These are phyloP conservation scores for Saccostrea glomerata DNA, from an alignment of 1,140 invertebrate species.

Conservation along the genomic window DNA sequence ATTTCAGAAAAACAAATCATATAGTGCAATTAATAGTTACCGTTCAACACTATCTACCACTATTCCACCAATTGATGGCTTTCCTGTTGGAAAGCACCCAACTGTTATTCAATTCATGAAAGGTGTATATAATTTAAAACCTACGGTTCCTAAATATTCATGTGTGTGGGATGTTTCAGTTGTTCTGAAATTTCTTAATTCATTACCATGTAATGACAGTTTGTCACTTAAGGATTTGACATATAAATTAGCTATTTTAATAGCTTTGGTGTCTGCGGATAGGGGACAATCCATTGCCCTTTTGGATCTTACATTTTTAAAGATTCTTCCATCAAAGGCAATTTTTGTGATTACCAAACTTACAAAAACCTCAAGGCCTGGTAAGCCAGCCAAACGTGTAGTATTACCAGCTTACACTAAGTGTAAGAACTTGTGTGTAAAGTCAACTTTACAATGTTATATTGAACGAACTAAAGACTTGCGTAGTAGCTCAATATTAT, in stretches of 20 bases:
- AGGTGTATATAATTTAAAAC: conserved; percentile 4
- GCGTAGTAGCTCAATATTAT: not conserved
- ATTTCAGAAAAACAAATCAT: not conserved
- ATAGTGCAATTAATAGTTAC: not conserved
- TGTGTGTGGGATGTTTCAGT: conserved; percentile 50
- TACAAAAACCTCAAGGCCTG: conserved; percentile 35
- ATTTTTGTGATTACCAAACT: not conserved
- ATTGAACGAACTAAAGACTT: not conserved
- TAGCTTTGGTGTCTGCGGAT: conserved; percentile 33
- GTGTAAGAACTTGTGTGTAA: conserved; percentile 49
- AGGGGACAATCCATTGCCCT: conserved; percentile 33
- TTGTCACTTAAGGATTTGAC: conserved; percentile 26
- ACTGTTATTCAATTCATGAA: conserved; percentile 3
- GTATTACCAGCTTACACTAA: conserved; percentile 33
- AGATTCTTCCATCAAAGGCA: not conserved
- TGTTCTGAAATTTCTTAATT: conserved; percentile 50
- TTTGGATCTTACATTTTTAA: not conserved
- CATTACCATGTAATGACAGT: not conserved
- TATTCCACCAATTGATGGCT: not conserved
- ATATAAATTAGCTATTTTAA: conserved; percentile 31
- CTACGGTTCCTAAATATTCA: not conserved
- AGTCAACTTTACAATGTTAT: conserved; percentile 47
- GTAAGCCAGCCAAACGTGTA: not conserved
- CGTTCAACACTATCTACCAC: not conserved
- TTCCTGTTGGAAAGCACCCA: conserved; percentile 10